Evolutionary conservation across 2,797 vertebrate genomes (phyloP), one percentile per base, ranked within the genome.

Genomic region (Muscicapa comitata): DNA sequence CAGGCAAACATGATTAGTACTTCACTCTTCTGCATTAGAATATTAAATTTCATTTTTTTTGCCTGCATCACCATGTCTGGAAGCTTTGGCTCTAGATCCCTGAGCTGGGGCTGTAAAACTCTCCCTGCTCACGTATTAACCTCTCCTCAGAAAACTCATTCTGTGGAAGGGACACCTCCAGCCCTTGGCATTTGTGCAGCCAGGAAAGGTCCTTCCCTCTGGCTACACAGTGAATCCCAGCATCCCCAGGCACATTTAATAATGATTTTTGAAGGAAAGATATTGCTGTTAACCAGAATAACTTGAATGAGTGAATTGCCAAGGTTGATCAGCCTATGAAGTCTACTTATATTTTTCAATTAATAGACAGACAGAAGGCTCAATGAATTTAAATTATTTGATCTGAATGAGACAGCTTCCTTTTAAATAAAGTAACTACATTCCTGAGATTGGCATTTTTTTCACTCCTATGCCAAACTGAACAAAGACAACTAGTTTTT

Each of bases 321-420:
- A 79, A 7, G 68, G 47, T 43, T 89, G 50, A 89, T 74, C 81
- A 89, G 25, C 31, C 50, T 86, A 65, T 80, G 78, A 96, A 80
- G 25, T 61, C 66, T 80, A 53, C 15, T 38, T 37, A 47, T 91
- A 75, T 57, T 83, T 92, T 92, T 92, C 65, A 87, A 87, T 87
- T 94, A 85, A 94, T 93, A 65, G 51, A 88, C n/a, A 79, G n/a
- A 62, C 43, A 88, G 67, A 89, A 85, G n/a, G 18, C 31, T 79
- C 37, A 82, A 61, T 9, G 3, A 57, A 38, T 90, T 93, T 66
- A 76, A 84, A 70, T 53, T 43, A 54, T 73, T 93, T 80, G 1
- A 67, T 65, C 19, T 82, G 47, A 92, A 63, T 74, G 42, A 48
- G 53, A 74, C 19, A 92, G 7, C 20, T 89, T 35, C 26, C n/a